Base-by-base conservation (phyloP, 2,888 invertebrate genomes). In the Scaptomyza parva region DNA sequence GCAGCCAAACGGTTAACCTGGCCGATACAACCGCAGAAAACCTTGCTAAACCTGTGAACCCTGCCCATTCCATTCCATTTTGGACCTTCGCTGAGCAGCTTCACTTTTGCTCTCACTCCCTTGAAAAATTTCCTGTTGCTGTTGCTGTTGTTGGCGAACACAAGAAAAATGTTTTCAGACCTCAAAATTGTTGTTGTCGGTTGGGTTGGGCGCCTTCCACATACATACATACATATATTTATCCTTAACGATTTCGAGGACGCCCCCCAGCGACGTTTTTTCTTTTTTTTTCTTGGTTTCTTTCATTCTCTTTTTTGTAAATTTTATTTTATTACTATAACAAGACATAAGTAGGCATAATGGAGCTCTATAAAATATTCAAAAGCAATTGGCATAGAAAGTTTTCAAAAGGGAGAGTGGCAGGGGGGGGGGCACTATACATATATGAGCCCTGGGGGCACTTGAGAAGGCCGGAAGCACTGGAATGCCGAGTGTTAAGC, bases 301-400 rank as follows among this genome's bases (percentile, higher is more conserved):
- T 35, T 33, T 47, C n/a, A n/a, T n/a, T n/a, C n/a, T n/a, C n/a
- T 83, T 48, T 85, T 88, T 28, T 78, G 83, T 70, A 87, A 87
- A 83, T 89, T 89, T 87, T 83, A 88, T 89, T 89, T 89, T 86
- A 89, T 89, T 89, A 86, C 89, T 88, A 87, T 88, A 88, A 89
- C 89, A 88, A 89, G 83, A 83, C 83, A 88, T 89, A 89, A 89
- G 89, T 89, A 89, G 89, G 80, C 89, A 85, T 89, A 89, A 89
- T 89, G 88, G 87, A 76, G 76, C 79, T 71, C 82, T 75, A 85
- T 88, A 78, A 89, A 89, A 89, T 86, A 89, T 88, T 82, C 87
- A 89, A 84, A 88, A 83, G 86, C 86, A 84, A 88, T 84, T 86
- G 83, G 80, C 86, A 88, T 86, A 77, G 86, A 83, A 80, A 76